phyloP scores from a whole-genome alignment of 2,888 invertebrate genomes.

The Stenichneumon culpator region DNA sequence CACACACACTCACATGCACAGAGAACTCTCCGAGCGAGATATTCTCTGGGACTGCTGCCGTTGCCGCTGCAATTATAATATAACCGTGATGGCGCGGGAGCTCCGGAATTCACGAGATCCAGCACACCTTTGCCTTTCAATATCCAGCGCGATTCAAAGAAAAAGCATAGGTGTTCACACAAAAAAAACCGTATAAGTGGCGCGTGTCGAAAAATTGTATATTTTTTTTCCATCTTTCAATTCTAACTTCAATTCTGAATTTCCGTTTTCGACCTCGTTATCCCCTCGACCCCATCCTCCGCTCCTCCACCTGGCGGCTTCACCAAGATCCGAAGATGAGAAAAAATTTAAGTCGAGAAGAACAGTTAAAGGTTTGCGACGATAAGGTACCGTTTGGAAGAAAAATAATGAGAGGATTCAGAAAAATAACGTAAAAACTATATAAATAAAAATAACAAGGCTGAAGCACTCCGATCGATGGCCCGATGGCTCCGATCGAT shows the following conservation, averaged over 20 bases:
- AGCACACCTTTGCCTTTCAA: conserved; percentile 26
- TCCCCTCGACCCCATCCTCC: not conserved
- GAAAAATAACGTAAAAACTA: conserved; percentile 8
- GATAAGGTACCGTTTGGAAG: not conserved
- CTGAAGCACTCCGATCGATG: too few species aligned
- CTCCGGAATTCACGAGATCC: conserved; percentile 39
- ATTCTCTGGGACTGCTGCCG: conserved; percentile 53
- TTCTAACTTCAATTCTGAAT: not conserved
- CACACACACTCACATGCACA: conserved; percentile 29
- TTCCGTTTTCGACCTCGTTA: not conserved
- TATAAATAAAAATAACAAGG: not conserved
- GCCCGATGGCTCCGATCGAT: too few species aligned
- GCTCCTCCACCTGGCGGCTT: not conserved
- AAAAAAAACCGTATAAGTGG: not conserved
- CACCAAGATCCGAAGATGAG: not conserved
- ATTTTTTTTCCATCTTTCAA: not conserved
- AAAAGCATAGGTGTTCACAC: not conserved
- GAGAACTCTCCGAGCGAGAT: conserved; percentile 42
- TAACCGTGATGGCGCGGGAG: conserved; percentile 72
- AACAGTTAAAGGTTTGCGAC: conserved; percentile 10
- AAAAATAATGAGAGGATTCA: not conserved
- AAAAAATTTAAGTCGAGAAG: not conserved
- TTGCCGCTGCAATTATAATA: conserved; percentile 80
- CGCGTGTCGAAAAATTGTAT: not conserved
- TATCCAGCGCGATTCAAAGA: conserved; percentile 1